Base-by-base conservation (phyloP, 2,888 invertebrate genomes). In the Lochmaea capreae region DNA sequence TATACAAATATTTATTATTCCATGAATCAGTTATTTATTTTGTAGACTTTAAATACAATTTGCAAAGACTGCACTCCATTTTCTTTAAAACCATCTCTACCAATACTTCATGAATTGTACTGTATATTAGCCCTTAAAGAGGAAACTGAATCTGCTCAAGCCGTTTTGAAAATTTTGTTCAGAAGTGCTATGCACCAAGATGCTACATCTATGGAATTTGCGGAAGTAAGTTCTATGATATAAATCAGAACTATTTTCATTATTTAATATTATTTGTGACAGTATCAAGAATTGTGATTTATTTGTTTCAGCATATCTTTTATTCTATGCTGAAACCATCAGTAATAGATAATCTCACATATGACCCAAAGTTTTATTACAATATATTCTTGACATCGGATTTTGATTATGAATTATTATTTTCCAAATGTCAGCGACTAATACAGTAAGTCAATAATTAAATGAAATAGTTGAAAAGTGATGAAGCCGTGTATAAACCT, bases 111-210 rank as follows among this genome's bases (percentile, higher is more conserved):
- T 65, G 76, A 76, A 57, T 43, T 81, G 52, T 80, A 76, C 70
- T 75, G 78, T 26, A 65, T 73, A 22, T 71, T 81, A 65, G 76
- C 77, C 26, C 43, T 74, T 10, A 79, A 77, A 75, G 46, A 69
- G 10, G 78, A 79, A 65, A 66, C 22, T 14, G 74, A 74, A 54
- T 72, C 76, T 49, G 76, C 79, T 58, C 22, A 70, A 66, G 74
- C 76, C 22, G 77, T 81, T 67, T 71, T 81, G 43, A 79, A 74
- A 66, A 79, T 80, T 54, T 77, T 81, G 42, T 75, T 77, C 22
- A 79, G 75, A 71, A 80, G 75, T 75, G 81, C 80, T 3, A 76
- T 80, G 76, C 80, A 80, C 72, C 74, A 77, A 26, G 81, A 81
- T 77, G 73, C 77, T 14, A 69, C 77, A 54, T 74, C 80, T 16